Evolutionary conservation across 2,113 vertebrate genomes (phyloP).

Genomic region (Phrynosoma blainvillii): DNA sequence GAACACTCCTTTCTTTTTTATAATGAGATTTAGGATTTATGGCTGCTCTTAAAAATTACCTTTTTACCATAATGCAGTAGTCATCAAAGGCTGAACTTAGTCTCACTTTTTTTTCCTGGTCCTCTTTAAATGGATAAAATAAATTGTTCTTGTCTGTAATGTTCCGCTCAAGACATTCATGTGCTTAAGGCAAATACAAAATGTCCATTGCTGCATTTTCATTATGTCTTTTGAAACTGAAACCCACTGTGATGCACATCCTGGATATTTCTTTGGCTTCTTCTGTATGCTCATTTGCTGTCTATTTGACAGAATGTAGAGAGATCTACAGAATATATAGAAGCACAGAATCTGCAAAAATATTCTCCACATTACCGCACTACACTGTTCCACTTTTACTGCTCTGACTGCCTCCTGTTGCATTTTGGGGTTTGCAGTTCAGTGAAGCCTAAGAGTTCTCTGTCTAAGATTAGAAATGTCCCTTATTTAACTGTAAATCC

Average conservation of each 20-base stretch:
- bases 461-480: too few species aligned
- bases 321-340: background rate
- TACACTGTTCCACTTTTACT: too few species aligned
- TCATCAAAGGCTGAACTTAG: constrained; percentile 32
- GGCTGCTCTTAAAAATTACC: constrained; percentile 28
- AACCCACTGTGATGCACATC: background rate
- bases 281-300: background rate
- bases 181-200: constrained; percentile 2
- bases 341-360: background rate
- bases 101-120: constrained; percentile 7
- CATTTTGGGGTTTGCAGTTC: too few species aligned
- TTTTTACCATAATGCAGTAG: constrained; percentile 39
- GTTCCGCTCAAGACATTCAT: background rate
- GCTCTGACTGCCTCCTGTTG: too few species aligned
- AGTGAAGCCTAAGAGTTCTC: too few species aligned
- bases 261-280: background rate
- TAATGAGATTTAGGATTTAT: constrained; percentile 38
- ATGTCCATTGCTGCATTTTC: background rate
- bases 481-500: too few species aligned
- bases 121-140: constrained; percentile 36
- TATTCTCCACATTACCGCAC: background rate
- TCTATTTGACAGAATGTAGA: background rate
- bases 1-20: constrained; percentile 27
- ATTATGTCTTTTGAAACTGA: background rate
- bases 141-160: constrained; percentile 20